Percentiles rank a stretch among this genome's conserved stretches.
phyloP scores from a whole-genome alignment of 1,140 invertebrate species.

The Eriocheir sinensis region DNA sequence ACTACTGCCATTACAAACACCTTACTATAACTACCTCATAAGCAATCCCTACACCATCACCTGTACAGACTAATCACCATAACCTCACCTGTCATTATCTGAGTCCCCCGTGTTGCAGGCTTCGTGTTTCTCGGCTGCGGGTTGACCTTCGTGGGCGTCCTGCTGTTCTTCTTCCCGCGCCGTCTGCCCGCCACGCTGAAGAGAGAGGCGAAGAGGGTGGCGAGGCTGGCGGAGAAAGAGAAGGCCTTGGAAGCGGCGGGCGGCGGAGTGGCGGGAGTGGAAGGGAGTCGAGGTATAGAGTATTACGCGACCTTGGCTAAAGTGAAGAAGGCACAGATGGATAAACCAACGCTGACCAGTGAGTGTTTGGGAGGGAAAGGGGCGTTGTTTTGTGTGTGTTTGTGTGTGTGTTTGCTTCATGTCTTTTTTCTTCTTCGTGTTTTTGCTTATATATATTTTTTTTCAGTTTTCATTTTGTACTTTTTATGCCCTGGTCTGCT shows the following conservation, averaged over 20 bases:
- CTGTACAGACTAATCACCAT: no score
- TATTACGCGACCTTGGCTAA: constrained; percentile 63
- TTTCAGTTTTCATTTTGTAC: neutral
- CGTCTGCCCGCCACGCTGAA: constrained; percentile 39
- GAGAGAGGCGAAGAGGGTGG: constrained; percentile 53
- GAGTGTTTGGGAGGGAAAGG: neutral
- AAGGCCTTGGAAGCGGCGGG: constrained; percentile 1
- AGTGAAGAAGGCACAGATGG: neutral
- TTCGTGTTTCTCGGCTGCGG: constrained; percentile 58
- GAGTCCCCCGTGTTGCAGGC: no score
- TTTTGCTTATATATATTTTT: neutral
- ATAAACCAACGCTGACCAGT: constrained; percentile 57
- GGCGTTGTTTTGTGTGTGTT: neutral
- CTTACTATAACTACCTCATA: no score
- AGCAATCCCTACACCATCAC: no score
- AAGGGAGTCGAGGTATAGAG: constrained; percentile 6
- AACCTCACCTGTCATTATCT: no score
- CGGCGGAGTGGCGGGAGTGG: neutral
- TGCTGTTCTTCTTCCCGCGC: constrained; percentile 63
- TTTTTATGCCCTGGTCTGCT: no score
- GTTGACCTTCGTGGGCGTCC: constrained; percentile 5
- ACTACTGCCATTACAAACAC: no score
- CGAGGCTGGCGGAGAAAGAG: constrained; percentile 50
- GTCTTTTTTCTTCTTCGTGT: neutral
- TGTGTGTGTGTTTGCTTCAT: neutral